Conservation (phyloP, 2,797 vertebrate species). For the Orestias chungarensis region DNA sequence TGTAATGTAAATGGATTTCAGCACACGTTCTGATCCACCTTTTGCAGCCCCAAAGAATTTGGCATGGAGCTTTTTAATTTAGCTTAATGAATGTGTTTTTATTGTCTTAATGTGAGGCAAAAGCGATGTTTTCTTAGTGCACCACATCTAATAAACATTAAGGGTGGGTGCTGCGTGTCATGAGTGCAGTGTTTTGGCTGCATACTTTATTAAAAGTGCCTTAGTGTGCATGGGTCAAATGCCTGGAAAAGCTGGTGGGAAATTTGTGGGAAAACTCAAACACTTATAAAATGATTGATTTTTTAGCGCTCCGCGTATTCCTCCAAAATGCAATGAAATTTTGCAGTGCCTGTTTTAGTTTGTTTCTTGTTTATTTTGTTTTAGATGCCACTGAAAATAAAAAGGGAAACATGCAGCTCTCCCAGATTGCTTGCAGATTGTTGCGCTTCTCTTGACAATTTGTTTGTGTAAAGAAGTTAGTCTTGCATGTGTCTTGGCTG, state of each 20-base stretch:
- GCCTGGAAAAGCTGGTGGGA: constrained; percentile 47
- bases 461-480: constrained; percentile 62
- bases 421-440: constrained; percentile 25
- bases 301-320: constrained; percentile 62
- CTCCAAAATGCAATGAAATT: constrained; percentile 63
- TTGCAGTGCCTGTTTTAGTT: constrained; percentile 61
- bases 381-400: constrained; percentile 61
- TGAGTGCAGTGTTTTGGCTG: constrained; percentile 30
- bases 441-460: constrained; percentile 39
- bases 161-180: constrained; percentile 39
- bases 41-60: not conserved
- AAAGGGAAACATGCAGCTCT: constrained; percentile 50
- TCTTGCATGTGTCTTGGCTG: constrained; percentile 51
- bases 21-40: not conserved
- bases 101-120: constrained; percentile 15
- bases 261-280: constrained; percentile 68
- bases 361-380: too few species aligned
- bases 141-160: constrained; percentile 29
- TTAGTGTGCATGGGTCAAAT: constrained; percentile 53
- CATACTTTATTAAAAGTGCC: constrained; percentile 54
- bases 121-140: constrained; percentile 20
- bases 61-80: constrained; percentile 1
- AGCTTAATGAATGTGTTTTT: constrained; percentile 14
- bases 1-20: not conserved
- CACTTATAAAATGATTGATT: constrained; percentile 68